Conservation (phyloP, 2,113 vertebrate species). For the Cichladusa arquata region DNA sequence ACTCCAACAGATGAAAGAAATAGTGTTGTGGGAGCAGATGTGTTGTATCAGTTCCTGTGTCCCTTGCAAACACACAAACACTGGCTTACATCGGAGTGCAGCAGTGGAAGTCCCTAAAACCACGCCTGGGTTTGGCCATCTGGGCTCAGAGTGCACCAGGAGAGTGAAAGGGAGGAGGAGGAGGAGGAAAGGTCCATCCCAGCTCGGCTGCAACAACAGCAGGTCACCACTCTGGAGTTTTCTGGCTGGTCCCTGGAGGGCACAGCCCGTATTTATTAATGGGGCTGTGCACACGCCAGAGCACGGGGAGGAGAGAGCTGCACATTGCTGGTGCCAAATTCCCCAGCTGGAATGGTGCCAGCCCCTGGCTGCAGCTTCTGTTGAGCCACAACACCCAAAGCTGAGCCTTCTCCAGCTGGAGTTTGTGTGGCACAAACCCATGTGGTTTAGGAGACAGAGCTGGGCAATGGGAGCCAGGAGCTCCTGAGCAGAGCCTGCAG, state of each 20-base stretch:
- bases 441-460: neutral
- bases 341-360: neutral
- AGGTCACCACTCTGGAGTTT: neutral
- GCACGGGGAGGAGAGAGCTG: neutral
- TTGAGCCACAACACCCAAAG: neutral
- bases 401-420: neutral
- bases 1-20: slow-evolving; percentile 58
- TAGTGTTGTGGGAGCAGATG: slow-evolving; percentile 62
- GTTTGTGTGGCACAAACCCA: neutral
- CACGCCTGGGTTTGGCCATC: neutral
- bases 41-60: slow-evolving; percentile 38
- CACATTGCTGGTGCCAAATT: fast-evolving
- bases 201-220: neutral
- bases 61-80: slow-evolving; percentile 2
- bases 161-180: neutral
- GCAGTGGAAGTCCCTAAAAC: neutral
- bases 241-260: neutral
- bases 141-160: neutral
- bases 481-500: neutral
- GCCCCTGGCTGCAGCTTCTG: neutral
- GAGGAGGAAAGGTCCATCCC: neutral
- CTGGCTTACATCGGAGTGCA: neutral
- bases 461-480: neutral
- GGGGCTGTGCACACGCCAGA: neutral
- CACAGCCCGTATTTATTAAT: neutral